phyloP scores from a whole-genome alignment of 1,140 invertebrate genomes.

The Thrips palmi region DNA sequence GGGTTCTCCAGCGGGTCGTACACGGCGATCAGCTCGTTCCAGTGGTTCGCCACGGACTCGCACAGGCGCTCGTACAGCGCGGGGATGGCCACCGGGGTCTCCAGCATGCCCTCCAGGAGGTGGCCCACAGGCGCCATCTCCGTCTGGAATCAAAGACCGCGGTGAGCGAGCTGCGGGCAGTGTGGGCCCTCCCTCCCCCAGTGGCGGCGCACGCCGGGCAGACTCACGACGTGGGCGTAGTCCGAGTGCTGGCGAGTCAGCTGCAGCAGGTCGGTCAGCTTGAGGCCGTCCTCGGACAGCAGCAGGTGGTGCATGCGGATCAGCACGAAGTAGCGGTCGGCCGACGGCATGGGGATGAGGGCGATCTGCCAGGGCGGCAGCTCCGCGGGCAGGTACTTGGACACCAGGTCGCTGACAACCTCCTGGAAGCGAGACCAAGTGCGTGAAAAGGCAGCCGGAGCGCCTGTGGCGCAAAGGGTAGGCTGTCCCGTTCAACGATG shows the following conservation, averaged over 20 bases:
- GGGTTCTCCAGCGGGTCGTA: conserved; percentile 57
- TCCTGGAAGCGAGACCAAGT: too few relatives aligned
- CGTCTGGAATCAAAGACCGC: conserved; percentile 7
- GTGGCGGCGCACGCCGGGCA: not conserved
- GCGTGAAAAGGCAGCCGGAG: too few relatives aligned
- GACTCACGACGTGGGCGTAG: not conserved
- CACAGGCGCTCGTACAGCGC: conserved; percentile 43
- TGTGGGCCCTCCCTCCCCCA: conserved; percentile 4
- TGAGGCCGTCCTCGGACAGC: conserved; percentile 44
- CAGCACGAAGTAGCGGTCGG: conserved; percentile 48
- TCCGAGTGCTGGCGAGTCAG: conserved; percentile 29
- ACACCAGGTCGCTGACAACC: conserved; percentile 55
- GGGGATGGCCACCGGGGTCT: conserved; percentile 36
- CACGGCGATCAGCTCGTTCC: conserved; percentile 59
- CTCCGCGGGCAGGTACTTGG: conserved; percentile 46
- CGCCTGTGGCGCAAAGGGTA: too few relatives aligned
- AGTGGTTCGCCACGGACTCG: conserved; percentile 47
- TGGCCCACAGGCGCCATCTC: conserved; percentile 9
- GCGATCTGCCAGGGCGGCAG: conserved; percentile 65
- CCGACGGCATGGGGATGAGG: conserved; percentile 37
- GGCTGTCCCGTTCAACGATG: too few relatives aligned
- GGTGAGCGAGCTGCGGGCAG: conserved; percentile 12
- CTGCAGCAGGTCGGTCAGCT: conserved; percentile 53
- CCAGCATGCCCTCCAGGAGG: conserved; percentile 9
- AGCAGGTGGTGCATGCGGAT: conserved; percentile 57